These are phyloP conservation scores for Phoenicopterus ruber DNA, from an alignment of 2,113 vertebrate genomes.

Conservation along the genomic window DNA sequence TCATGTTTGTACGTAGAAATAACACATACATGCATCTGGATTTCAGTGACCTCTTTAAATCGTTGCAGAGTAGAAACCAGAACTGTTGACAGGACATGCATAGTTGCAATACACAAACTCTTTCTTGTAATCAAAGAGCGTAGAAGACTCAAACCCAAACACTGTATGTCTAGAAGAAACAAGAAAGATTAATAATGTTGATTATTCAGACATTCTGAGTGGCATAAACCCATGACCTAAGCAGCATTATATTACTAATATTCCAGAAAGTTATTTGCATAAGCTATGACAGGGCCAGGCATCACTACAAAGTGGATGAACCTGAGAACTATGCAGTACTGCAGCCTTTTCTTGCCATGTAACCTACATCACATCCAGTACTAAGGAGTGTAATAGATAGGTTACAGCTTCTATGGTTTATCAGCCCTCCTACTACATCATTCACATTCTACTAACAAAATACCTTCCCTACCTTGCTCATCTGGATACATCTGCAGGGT, in stretches of 20 bases:
- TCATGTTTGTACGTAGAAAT: not conserved
- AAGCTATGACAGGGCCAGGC: not conserved
- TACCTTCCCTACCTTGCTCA: constrained; percentile 77
- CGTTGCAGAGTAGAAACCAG: constrained; percentile 79
- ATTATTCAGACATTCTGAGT: not conserved
- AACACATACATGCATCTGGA: constrained; percentile 82
- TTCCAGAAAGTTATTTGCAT: not conserved
- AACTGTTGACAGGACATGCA: constrained; percentile 84
- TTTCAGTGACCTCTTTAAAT: constrained; percentile 78
- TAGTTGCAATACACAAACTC: constrained; percentile 81
- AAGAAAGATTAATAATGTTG: not conserved
- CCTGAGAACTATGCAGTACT: not conserved
- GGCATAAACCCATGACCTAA: not conserved
- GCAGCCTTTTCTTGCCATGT: not conserved
- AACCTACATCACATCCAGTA: not conserved
- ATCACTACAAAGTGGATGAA: not conserved
- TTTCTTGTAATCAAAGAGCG: constrained; percentile 82
- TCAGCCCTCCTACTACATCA: not conserved
- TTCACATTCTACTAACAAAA: not conserved
- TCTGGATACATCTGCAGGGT: constrained; percentile 90
- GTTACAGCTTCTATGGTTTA: not conserved
- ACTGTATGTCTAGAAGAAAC: constrained; percentile 85
- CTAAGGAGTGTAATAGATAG: not conserved
- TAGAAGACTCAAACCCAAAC: constrained; percentile 86
- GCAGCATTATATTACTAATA: not conserved